phyloP scores from a whole-genome alignment of 2,797 vertebrate species.

The Hoplostethus atlanticus region DNA sequence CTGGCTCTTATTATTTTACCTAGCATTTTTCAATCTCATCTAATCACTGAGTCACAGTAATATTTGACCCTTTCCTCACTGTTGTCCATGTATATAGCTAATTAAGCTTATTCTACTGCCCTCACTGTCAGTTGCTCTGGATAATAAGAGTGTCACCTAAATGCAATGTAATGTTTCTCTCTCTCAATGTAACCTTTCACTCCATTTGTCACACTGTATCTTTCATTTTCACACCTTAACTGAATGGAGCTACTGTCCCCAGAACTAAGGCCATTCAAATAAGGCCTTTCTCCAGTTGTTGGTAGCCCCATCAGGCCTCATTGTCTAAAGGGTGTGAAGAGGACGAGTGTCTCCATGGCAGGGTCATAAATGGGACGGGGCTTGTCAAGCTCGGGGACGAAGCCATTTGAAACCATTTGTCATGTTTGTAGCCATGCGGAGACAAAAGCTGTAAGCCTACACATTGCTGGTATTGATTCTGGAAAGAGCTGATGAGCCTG shows the following conservation, averaged over 20 bases:
- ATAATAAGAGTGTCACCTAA: not conserved
- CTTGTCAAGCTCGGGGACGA: not conserved
- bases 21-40: not conserved
- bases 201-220: slow-evolving; percentile 32
- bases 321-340: slow-evolving; percentile 58
- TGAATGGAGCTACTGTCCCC: slow-evolving; percentile 36
- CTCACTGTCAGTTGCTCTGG: not conserved
- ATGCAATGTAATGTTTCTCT: not conserved
- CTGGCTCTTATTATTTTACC: slow-evolving; percentile 3
- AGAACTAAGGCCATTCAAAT: slow-evolving; percentile 31
- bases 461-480: slow-evolving; percentile 40
- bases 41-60: not conserved
- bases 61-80: slow-evolving; percentile 2
- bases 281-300: slow-evolving; percentile 36
- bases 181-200: not conserved
- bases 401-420: slow-evolving; percentile 22
- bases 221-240: slow-evolving; percentile 49
- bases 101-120: not conserved
- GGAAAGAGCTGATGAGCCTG: slow-evolving; percentile 20
- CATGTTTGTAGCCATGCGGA: slow-evolving; percentile 1
- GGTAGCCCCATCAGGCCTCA: slow-evolving; percentile 6
- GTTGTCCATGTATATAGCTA: not conserved
- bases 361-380: slow-evolving; percentile 11
- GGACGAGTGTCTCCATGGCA: slow-evolving; percentile 45
- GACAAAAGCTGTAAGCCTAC: slow-evolving; percentile 28